Conservation (phyloP, 2,888 invertebrate species). For the Carpatolechia fugitivella region DNA sequence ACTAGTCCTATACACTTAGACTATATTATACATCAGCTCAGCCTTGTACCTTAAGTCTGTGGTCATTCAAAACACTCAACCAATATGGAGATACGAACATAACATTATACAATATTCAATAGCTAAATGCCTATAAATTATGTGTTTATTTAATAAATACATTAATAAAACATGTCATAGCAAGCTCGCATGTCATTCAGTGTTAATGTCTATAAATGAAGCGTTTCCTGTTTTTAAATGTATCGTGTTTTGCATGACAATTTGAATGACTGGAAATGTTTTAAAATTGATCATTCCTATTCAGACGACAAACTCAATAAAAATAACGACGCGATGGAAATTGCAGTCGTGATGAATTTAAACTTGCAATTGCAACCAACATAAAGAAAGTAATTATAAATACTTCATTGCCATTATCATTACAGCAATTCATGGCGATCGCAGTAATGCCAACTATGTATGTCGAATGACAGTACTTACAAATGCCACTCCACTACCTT, state of each 20-base stretch:
- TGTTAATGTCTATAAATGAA: constrained; percentile 6
- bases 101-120: not conserved
- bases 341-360: not conserved
- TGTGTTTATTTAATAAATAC: not conserved
- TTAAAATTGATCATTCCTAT: not conserved
- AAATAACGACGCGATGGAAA: not conserved
- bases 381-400: constrained; percentile 8
- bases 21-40: too few species aligned
- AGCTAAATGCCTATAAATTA: not conserved
- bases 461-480: constrained; percentile 11
- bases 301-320: not conserved
- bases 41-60: too few species aligned
- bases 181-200: constrained; percentile 9
- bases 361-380: not conserved
- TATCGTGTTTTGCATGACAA: constrained; percentile 1
- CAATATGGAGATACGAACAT: too few species aligned
- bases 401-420: not conserved
- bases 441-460: constrained; percentile 9
- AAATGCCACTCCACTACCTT: constrained; percentile 55
- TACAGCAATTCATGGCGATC: constrained; percentile 8
- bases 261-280: not conserved
- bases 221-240: not conserved
- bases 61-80: too few species aligned
- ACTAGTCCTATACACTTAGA: too few species aligned
- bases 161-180: constrained; percentile 9